Percentiles rank a stretch among this genome's conserved stretches.
These are phyloP conservation scores for Perca flavescens DNA, from an alignment of 2,113 vertebrate species.

Conservation along the genomic window DNA sequence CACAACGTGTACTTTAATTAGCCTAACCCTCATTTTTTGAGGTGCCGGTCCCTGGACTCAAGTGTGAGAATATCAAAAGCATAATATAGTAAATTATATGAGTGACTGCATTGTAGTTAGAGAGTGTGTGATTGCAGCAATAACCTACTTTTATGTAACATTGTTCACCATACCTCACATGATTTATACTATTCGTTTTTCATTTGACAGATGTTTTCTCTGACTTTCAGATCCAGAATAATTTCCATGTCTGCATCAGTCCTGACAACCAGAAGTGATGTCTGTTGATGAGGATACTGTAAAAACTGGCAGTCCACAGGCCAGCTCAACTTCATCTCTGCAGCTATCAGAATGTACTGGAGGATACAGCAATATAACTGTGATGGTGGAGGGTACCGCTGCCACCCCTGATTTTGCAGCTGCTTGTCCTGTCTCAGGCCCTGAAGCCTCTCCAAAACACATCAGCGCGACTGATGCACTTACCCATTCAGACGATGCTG, in stretches of 20 bases:
- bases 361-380: conserved; percentile 53
- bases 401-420: conserved; percentile 58
- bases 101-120: neutral
- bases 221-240: conserved; percentile 68
- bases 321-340: conserved; percentile 64
- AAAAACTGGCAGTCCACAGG: conserved; percentile 72
- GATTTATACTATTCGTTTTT: neutral
- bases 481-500: conserved; percentile 33
- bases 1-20: neutral
- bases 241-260: conserved; percentile 42
- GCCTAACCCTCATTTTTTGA: neutral
- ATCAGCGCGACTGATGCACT: conserved; percentile 49
- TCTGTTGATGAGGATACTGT: conserved; percentile 83
- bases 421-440: conserved; percentile 62
- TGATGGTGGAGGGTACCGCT: conserved; percentile 54
- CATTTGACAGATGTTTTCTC: conserved; percentile 6
- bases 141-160: neutral
- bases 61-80: neutral
- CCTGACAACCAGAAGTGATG: conserved; percentile 76
- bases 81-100: neutral
- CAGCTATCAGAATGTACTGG: conserved; percentile 70
- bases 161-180: neutral
- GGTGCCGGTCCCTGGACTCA: neutral
- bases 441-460: conserved; percentile 66
- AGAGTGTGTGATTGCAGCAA: neutral